A percentile compares a stretch with the other conserved stretches of the same genome.
Conservation (phyloP, 2,888 invertebrate genomes). For the Crossocerus cetratus region DNA sequence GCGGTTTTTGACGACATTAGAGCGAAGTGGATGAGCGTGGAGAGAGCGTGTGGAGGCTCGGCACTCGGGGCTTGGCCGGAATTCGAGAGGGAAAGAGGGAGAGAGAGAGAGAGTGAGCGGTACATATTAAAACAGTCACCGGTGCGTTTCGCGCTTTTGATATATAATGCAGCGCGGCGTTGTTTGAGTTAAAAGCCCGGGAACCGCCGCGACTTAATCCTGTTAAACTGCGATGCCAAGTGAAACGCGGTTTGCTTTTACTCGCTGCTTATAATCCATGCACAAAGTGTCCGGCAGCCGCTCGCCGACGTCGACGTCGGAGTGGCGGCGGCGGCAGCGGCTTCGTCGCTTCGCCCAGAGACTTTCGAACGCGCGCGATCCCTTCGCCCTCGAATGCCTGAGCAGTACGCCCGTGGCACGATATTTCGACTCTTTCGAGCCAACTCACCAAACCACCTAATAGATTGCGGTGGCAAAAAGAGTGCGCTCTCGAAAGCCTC, state of each 20-base stretch:
- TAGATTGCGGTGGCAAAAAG: no score
- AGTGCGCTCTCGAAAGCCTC: no score
- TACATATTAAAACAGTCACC: conserved; percentile 75
- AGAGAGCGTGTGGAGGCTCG: conserved; percentile 7
- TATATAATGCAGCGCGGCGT: conserved; percentile 75
- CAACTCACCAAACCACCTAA: no score
- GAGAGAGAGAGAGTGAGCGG: conserved; percentile 44
- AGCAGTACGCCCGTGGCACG: conserved; percentile 30
- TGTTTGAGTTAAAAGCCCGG: conserved; percentile 76
- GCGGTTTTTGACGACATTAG: conserved; percentile 56
- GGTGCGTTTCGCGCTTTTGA: conserved; percentile 73
- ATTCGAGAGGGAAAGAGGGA: conserved; percentile 11
- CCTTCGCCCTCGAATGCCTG: conserved; percentile 37
- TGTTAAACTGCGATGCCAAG: conserved; percentile 76
- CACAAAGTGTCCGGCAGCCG: conserved; percentile 68
- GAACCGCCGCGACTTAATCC: conserved; percentile 75
- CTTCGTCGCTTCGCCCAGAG: conserved; percentile 40
- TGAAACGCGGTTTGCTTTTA: conserved; percentile 76
- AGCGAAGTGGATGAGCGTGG: conserved; percentile 26
- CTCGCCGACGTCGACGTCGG: background rate
- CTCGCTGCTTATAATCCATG: conserved; percentile 73
- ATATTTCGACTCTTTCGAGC: background rate
- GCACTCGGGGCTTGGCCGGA: conserved; percentile 3
- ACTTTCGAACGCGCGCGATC: conserved; percentile 42
- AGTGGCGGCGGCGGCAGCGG: conserved; percentile 30